phyloP scores from a whole-genome alignment of 2,888 invertebrate genomes.

The Aphrophora alni region DNA sequence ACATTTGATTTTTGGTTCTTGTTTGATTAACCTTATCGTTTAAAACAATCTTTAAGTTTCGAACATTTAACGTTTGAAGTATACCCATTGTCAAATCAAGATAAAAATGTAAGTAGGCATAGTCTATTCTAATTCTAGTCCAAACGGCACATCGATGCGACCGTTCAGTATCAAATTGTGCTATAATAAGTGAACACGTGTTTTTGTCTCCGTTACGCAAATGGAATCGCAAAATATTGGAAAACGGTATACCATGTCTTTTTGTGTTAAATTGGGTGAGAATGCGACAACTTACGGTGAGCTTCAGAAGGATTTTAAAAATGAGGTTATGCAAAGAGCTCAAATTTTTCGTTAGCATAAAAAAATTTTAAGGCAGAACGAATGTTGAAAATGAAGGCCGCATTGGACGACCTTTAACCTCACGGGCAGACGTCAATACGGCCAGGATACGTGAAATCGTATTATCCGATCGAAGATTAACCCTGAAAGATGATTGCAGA shows the following conservation, averaged over 20 bases:
- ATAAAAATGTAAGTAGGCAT: no score
- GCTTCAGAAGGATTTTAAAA: not conserved
- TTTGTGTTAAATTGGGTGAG: not conserved
- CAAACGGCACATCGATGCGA: no score
- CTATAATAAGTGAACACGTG: no score
- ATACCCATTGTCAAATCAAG: no score
- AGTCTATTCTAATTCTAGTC: no score
- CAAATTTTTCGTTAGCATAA: slow-evolving; percentile 13
- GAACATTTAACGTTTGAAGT: no score
- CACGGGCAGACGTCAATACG: not conserved
- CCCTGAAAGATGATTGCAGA: no score
- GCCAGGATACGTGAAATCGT: not conserved
- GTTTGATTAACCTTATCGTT: no score
- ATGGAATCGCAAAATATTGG: slow-evolving; percentile 7
- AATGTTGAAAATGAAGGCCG: no score
- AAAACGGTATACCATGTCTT: slow-evolving; percentile 4
- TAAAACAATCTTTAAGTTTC: no score
- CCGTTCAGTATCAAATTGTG: no score
- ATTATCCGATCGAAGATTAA: not conserved
- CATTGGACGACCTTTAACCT: not conserved
- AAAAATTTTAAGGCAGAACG: not conserved
- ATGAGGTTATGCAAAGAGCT: slow-evolving; percentile 25
- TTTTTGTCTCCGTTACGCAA: not conserved
- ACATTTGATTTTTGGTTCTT: no score
- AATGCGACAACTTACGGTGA: not conserved